Base-by-base conservation (phyloP, 53 echinoderm and acorn worm genomes). In the Pentamera pediparva region DNA sequence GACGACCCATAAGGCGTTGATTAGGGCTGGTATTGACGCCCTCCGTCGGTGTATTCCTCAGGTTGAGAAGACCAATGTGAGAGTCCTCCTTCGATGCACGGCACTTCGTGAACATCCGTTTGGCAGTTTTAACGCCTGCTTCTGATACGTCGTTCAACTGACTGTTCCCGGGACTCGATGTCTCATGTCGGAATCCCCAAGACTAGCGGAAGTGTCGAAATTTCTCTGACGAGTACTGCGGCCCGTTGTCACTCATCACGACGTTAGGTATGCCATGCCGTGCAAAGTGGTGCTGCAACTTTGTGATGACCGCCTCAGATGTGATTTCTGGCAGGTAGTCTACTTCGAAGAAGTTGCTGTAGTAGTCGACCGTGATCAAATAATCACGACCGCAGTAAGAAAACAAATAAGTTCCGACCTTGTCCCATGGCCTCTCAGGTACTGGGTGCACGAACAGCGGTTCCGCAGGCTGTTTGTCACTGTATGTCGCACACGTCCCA, bases 121-220 rank as follows among this genome's bases (percentile, higher is more conserved):
- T 88, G 28, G 84, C 89, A 15, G 54, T 84, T 32, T 88, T 87
- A 29, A 87, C 87, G 1, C 77, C 81, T 8, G 81, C 75, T 43
- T 87, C 82, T 5, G 78, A 82, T 38, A 63, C 82, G 17, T 78
- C 78, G 17, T 77, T 60, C 4, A 62, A 60, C 39, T 67, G 75
- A 35, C 75, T 81, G 55, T 81, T 81, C 13, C 62, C 74, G 24
- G 81, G 63, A 37, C 81, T 81, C 12, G 62, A 61, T 17, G 36
- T 72, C 13, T 59, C 21, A 35, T 79, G 73, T 35, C 41, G 36
- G 59, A 73, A 72, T 61, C 58, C 61, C 81, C 61, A 80, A 15
- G 76, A 34, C 20, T 39, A 41, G 0, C 56, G 40, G 58, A 77
- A 83, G 6, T 15, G 1, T 5, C 47, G 37, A 33, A 76, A 76